These are phyloP conservation scores for Conchocele bisecta DNA, from an alignment of 2,888 invertebrate genomes.

Conservation along the genomic window DNA sequence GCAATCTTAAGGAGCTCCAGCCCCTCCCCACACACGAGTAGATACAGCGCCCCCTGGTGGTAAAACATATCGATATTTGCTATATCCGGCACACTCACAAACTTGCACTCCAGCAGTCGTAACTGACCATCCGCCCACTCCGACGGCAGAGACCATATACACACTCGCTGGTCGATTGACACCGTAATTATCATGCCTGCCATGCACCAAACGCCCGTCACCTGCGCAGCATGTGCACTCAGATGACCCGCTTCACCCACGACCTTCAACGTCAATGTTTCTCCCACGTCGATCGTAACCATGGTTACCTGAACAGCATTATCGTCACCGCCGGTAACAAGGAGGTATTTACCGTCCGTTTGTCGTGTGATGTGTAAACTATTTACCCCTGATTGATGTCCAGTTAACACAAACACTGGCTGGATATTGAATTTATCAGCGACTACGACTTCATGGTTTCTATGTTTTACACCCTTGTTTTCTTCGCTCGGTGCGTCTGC, in stretches of 20 bases:
- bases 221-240: constrained; percentile 73
- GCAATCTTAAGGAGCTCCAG: constrained; percentile 23
- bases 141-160: constrained; percentile 60
- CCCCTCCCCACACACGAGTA: constrained; percentile 34
- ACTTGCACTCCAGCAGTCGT: constrained; percentile 56
- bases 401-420: too few relatives aligned
- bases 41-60: constrained; percentile 12
- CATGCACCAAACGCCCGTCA: constrained; percentile 70
- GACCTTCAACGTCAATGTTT: constrained; percentile 4
- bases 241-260: constrained; percentile 16
- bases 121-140: constrained; percentile 53
- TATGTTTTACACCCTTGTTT: too few relatives aligned
- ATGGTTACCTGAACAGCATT: constrained; percentile 82
- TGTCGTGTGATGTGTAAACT: too few relatives aligned
- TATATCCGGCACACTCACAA: constrained; percentile 70
- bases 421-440: too few relatives aligned
- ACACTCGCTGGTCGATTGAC: constrained; percentile 75
- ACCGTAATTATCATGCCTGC: constrained; percentile 57
- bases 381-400: too few relatives aligned
- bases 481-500: too few relatives aligned
- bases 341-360: constrained; percentile 83
- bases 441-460: too few relatives aligned
- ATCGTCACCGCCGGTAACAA: constrained; percentile 93
- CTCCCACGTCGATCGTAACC: constrained; percentile 12
- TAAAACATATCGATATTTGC: constrained; percentile 63